Conservation (phyloP, 2,888 invertebrate genomes). For the Amphipoea lucens region DNA sequence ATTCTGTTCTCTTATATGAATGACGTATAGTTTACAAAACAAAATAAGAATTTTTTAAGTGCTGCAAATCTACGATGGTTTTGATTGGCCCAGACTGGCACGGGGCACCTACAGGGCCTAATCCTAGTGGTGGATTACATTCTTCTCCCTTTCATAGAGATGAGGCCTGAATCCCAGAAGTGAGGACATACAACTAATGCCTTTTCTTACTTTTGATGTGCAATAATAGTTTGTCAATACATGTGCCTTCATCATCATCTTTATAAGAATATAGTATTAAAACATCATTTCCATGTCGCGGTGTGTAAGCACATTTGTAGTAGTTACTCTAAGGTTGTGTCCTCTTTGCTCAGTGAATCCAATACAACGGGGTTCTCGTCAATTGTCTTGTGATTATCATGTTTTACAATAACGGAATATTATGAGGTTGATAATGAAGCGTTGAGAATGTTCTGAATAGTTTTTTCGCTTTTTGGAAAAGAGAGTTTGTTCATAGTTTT, state of each 20-base stretch:
- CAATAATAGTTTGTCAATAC: slow-evolving; percentile 29
- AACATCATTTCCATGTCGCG: slow-evolving; percentile 50
- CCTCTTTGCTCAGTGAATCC: slow-evolving; percentile 59
- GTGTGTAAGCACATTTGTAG: slow-evolving; percentile 23
- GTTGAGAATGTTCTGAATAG: neutral
- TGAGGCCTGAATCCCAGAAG: neutral
- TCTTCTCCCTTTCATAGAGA: neutral
- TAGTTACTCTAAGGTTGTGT: slow-evolving; percentile 42
- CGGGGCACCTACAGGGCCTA: too few species aligned
- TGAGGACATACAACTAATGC: neutral
- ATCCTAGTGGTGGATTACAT: neutral
- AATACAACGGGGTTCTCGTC: slow-evolving; percentile 32
- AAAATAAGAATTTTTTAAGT: neutral
- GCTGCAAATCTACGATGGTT: neutral
- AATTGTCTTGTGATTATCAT: slow-evolving; percentile 1
- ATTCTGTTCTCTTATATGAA: neutral
- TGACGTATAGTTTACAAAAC: neutral
- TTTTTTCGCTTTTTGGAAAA: too few species aligned
- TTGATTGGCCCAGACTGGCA: neutral
- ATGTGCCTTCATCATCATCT: neutral
- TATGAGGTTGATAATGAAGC: slow-evolving; percentile 1
- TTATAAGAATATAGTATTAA: slow-evolving; percentile 34
- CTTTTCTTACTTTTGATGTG: neutral
- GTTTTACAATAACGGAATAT: slow-evolving; percentile 16
- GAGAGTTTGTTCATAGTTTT: too few species aligned